These are phyloP conservation scores for Melanocharis versteri DNA, from an alignment of 2,113 vertebrate species.

Conservation along the genomic window DNA sequence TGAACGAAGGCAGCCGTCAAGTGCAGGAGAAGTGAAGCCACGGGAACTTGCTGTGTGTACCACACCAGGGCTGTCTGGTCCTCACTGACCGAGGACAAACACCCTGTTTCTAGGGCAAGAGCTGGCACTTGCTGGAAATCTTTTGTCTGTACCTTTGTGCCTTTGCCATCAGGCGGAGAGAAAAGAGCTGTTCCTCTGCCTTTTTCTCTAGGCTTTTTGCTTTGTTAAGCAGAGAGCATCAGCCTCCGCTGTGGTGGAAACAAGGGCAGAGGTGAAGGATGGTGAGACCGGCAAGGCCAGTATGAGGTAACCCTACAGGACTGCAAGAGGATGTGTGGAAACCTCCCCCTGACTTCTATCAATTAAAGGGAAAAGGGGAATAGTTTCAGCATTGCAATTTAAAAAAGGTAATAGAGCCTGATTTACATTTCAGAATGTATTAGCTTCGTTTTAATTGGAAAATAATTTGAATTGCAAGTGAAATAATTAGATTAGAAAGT, in stretches of 20 bases:
- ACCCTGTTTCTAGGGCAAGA: not conserved
- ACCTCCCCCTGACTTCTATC: slow-evolving; percentile 26
- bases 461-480: slow-evolving; percentile 72
- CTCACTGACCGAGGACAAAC: fast-evolving
- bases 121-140: not conserved
- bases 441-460: slow-evolving; percentile 69
- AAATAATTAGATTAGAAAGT: slow-evolving; percentile 73
- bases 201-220: not conserved
- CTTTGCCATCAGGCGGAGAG: not conserved
- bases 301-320: slow-evolving; percentile 4
- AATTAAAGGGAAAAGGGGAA: slow-evolving; percentile 51
- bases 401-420: slow-evolving; percentile 62
- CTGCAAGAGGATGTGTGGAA: not conserved
- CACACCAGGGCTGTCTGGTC: not conserved
- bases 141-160: not conserved
- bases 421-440: slow-evolving; percentile 72
- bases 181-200: not conserved
- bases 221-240: not conserved
- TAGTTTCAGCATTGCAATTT: slow-evolving; percentile 51
- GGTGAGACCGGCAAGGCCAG: not conserved
- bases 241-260: not conserved
- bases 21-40: not conserved
- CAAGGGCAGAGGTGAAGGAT: not conserved
- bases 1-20: not conserved
- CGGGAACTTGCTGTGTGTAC: not conserved